Conservation (phyloP, 1,140 invertebrate species). For the Palaemon carinicauda region DNA sequence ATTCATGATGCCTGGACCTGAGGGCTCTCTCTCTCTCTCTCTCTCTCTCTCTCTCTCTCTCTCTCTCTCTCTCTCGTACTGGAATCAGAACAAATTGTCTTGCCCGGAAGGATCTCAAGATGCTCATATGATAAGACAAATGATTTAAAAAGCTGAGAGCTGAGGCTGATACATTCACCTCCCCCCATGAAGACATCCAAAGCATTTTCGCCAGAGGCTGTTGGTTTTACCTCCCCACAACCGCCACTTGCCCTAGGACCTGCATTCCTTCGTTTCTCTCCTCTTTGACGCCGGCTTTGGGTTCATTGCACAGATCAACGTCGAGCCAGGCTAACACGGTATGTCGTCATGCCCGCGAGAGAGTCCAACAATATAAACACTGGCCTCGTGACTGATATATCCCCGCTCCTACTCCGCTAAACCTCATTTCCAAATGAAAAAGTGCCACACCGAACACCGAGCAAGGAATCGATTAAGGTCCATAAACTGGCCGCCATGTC, state of each 20-base stretch:
- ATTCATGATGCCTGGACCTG: background rate
- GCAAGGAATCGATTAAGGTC: slow-evolving; percentile 41
- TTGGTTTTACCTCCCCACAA: slow-evolving; percentile 56
- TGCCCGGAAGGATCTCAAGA: slow-evolving; percentile 41
- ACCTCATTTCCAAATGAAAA: no score
- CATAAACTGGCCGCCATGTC: slow-evolving; percentile 57
- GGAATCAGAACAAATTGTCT: slow-evolving; percentile 52
- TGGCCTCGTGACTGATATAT: no score
- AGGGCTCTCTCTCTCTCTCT: no score
- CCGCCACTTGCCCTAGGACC: slow-evolving; percentile 51
- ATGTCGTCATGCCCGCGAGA: no score
- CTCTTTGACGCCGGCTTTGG: slow-evolving; percentile 29
- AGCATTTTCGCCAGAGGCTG: slow-evolving; percentile 52
- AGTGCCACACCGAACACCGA: background rate
- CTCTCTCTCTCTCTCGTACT: no score
- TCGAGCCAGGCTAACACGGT: no score
- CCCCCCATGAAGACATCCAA: slow-evolving; percentile 55
- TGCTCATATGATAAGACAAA: slow-evolving; percentile 52
- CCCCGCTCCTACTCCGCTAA: no score
- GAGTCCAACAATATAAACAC: no score
- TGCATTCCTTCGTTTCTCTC: slow-evolving; percentile 49
- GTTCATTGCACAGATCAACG: background rate
- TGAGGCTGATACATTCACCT: slow-evolving; percentile 53
- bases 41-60: no score
- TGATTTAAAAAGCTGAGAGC: slow-evolving; percentile 48